Evolutionary conservation across 35 echinoderm and acorn worm genomes (phyloP).

Genomic region (Heliocidaris erythrogramma): DNA sequence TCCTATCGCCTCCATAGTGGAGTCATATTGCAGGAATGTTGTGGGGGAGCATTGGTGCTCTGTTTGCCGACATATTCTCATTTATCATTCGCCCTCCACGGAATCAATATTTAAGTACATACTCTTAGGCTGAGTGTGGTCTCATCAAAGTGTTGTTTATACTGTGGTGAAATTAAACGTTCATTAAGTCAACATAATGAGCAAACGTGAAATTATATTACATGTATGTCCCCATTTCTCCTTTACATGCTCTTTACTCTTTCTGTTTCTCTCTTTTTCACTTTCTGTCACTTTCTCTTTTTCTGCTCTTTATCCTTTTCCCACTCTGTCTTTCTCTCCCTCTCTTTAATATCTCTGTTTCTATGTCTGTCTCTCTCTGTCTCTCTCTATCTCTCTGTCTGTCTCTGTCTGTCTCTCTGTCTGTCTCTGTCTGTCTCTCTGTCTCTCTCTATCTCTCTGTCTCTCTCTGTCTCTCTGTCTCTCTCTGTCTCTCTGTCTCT

Average conservation of each 20-base stretch:
- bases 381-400: not conserved
- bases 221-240: not conserved
- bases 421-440: not conserved
- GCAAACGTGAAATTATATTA: conserved; percentile 29
- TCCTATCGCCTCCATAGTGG: not conserved
- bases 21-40: not conserved
- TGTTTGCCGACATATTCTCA: conserved; percentile 35
- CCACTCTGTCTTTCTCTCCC: not conserved
- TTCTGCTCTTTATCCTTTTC: not conserved
- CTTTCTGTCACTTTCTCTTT: conserved; percentile 14
- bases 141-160: conserved; percentile 35
- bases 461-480: not conserved
- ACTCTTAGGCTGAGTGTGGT: not conserved
- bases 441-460: not conserved
- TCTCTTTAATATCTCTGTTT: not conserved
- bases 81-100: not conserved
- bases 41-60: not conserved
- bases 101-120: conserved; percentile 24
- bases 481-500: not conserved
- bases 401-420: not conserved
- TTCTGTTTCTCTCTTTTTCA: not conserved
- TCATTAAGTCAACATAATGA: conserved; percentile 23
- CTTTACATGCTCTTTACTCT: no score
- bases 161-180: not conserved
- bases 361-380: not conserved